These are phyloP conservation scores for Myocastor coypus DNA, from an alignment of 2,113 vertebrate species.

Conservation along the genomic window DNA sequence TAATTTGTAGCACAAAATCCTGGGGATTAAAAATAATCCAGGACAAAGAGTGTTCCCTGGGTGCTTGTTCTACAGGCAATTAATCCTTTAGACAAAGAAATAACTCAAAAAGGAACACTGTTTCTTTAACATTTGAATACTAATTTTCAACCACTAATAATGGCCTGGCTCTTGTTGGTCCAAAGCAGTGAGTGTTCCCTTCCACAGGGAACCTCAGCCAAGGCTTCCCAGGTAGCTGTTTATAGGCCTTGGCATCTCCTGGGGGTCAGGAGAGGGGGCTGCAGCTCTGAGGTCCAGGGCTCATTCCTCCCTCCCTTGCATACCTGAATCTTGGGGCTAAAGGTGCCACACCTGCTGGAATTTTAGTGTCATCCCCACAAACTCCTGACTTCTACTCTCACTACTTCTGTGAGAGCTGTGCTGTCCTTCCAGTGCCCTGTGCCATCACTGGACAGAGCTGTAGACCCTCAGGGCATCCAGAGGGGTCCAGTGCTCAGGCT, in stretches of 20 bases:
- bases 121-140: neutral
- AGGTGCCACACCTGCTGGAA: fast-evolving
- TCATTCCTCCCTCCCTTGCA: neutral
- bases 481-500: neutral
- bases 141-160: neutral
- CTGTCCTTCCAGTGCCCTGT: neutral
- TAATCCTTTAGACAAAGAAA: neutral
- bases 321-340: neutral
- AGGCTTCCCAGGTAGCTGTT: neutral
- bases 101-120: neutral
- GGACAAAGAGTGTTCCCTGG: neutral
- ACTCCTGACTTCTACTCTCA: neutral
- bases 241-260: neutral
- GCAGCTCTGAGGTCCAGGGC: neutral
- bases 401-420: neutral
- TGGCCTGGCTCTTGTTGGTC: neutral
- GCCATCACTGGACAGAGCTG: neutral
- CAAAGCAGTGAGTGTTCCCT: neutral
- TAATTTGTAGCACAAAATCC: conserved; percentile 54
- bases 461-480: neutral
- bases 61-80: neutral
- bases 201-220: neutral
- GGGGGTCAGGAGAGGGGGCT: neutral
- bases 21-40: neutral
- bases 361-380: neutral